Conservation (phyloP, 2,888 invertebrate species). For the Cephus pygmeus region DNA sequence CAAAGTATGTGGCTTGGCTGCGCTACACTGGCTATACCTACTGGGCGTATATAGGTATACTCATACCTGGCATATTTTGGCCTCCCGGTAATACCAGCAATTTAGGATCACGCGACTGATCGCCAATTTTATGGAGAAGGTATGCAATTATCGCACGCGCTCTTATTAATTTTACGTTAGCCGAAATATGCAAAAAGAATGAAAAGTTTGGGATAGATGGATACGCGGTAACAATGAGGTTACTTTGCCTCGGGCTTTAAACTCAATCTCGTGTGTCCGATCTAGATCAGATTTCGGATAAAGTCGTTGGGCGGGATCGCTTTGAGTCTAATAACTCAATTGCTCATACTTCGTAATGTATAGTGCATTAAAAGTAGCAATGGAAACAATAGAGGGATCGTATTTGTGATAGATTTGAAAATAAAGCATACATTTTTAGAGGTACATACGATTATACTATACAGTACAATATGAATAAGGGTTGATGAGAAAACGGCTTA, state of each 20-base stretch:
- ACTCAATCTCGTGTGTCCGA: conserved; percentile 7
- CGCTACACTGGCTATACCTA: background rate
- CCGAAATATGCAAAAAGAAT: conserved; percentile 18
- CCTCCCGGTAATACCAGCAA: conserved; percentile 14
- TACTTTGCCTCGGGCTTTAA: conserved; percentile 12
- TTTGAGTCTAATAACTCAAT: conserved; percentile 23
- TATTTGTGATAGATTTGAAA: background rate
- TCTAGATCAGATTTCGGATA: conserved; percentile 17
- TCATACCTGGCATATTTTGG: background rate
- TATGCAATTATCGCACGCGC: conserved; percentile 14
- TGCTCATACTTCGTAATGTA: background rate
- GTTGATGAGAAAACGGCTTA: background rate
- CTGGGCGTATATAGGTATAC: background rate
- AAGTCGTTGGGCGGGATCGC: conserved; percentile 20
- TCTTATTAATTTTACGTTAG: conserved; percentile 16
- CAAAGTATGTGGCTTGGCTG: background rate
- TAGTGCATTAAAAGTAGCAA: background rate
- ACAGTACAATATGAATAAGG: background rate
- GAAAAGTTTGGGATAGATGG: background rate
- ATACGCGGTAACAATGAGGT: background rate
- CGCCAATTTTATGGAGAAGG: conserved; percentile 23
- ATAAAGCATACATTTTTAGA: too few species aligned
- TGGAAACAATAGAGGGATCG: background rate
- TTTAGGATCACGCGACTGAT: conserved; percentile 19
- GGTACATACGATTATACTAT: too few species aligned